phyloP scores from a whole-genome alignment of 2,797 vertebrate species.

The Pipistrellus nathusii region DNA sequence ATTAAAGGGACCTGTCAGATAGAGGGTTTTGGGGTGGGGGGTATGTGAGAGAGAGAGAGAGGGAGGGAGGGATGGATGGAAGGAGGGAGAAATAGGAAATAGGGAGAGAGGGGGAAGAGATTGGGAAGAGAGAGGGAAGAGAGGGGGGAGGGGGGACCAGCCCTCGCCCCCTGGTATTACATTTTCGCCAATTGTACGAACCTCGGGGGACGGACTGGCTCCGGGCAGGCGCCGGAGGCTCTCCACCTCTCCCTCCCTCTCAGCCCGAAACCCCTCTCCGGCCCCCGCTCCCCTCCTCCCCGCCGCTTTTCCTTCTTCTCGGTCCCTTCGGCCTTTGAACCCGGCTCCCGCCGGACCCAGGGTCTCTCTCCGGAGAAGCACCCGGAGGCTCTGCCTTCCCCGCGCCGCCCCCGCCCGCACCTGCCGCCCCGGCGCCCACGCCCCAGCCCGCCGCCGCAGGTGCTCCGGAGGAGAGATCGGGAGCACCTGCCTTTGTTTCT shows the following conservation, averaged over 20 bases:
- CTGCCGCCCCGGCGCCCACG: constrained; percentile 56
- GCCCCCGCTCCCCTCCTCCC: neutral
- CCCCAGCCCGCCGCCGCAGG: neutral
- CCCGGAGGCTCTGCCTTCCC: neutral
- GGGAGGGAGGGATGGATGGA: too few relatives aligned
- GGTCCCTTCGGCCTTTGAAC: neutral
- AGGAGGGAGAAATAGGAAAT: too few relatives aligned
- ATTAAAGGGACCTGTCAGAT: constrained; percentile 83
- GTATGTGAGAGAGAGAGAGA: neutral
- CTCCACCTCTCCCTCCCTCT: neutral
- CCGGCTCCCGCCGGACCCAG: neutral
- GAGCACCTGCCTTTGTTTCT: constrained; percentile 11
- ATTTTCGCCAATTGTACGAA: constrained; percentile 85
- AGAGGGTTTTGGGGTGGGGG: neutral
- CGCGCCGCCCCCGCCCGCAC: constrained; percentile 50
- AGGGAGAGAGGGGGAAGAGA: neutral
- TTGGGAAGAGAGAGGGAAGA: fast-evolving
- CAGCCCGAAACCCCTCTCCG: constrained; percentile 22
- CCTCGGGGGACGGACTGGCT: constrained; percentile 86
- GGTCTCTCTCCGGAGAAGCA: neutral
- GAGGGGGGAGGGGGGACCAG: too few relatives aligned
- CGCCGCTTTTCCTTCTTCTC: neutral
- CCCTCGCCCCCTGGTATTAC: neutral
- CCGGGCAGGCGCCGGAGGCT: constrained; percentile 30
- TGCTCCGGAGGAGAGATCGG: neutral